Percentiles rank a stretch among this genome's conserved stretches.
Conservation (phyloP, 2,797 vertebrate genomes). For the Paramormyrops hopkinsi region DNA sequence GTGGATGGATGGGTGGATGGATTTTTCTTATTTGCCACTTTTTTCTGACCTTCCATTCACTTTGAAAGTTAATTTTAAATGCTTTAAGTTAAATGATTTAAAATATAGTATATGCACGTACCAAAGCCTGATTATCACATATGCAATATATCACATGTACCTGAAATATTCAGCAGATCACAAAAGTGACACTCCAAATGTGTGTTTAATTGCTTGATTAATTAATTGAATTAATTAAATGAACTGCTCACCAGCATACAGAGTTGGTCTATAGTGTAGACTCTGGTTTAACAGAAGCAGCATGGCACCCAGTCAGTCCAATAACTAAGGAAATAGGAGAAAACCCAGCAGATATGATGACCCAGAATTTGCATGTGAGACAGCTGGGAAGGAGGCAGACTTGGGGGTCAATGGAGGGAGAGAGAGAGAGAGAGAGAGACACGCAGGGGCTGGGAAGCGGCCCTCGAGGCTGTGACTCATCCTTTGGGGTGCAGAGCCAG, state of each 20-base stretch:
- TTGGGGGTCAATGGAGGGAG: conserved; percentile 20
- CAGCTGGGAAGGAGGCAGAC: background rate
- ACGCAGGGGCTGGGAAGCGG: conserved; percentile 31
- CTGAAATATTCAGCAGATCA: background rate
- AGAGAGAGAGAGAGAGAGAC: conserved; percentile 30
- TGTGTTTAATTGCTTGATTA: background rate
- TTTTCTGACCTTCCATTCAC: background rate
- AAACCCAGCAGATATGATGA: background rate
- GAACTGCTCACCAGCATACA: background rate
- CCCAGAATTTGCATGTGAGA: background rate
- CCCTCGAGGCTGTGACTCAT: conserved; percentile 46
- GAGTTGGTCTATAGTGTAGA: background rate
- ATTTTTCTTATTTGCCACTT: background rate
- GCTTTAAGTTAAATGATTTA: background rate
- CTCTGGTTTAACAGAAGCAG: background rate
- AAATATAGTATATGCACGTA: background rate
- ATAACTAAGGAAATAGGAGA: background rate
- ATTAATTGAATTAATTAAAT: background rate
- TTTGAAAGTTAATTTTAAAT: background rate
- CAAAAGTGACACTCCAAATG: background rate
- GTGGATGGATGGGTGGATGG: background rate
- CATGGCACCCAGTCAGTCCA: background rate
- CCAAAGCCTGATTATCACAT: background rate
- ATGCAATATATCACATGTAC: background rate
- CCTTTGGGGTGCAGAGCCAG: conserved; percentile 33